These are phyloP conservation scores for Spodoptera picta DNA, from an alignment of 2,888 invertebrate species.

Conservation along the genomic window DNA sequence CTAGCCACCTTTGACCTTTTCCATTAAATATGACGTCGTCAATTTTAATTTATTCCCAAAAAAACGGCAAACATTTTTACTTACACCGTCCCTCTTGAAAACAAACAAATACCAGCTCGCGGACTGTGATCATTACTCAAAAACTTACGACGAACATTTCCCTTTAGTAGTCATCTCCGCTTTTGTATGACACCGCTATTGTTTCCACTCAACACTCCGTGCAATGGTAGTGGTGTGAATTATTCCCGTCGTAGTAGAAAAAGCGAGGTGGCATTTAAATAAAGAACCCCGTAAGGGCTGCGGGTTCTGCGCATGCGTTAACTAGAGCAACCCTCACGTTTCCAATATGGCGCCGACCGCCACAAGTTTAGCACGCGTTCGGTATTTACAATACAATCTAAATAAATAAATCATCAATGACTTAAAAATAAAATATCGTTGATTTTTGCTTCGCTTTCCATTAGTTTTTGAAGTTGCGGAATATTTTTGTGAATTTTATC, in stretches of 20 bases:
- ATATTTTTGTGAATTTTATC: conserved; percentile 40
- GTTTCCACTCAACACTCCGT: conserved; percentile 56
- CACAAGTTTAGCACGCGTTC: conserved; percentile 82
- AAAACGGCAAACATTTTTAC: conserved; percentile 12
- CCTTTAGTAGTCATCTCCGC: conserved; percentile 50
- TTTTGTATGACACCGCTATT: conserved; percentile 56
- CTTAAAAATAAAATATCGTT: conserved; percentile 14
- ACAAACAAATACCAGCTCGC: conserved; percentile 45
- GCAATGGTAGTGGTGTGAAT: conserved; percentile 55
- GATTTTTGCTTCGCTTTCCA: conserved; percentile 10
- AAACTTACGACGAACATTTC: conserved; percentile 37
- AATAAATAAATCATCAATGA: conserved; percentile 40
- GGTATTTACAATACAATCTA: conserved; percentile 70
- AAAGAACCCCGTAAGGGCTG: conserved; percentile 70
- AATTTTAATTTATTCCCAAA: conserved; percentile 24
- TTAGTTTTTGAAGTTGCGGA: conserved; percentile 1
- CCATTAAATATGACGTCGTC: conserved; percentile 28
- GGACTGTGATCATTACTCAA: conserved; percentile 29
- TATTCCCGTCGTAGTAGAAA: conserved; percentile 51
- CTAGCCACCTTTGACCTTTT: conserved; percentile 25
- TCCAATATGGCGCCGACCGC: conserved; percentile 86
- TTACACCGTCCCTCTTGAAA: conserved; percentile 27
- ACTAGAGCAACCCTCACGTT: conserved; percentile 73
- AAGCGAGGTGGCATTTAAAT: conserved; percentile 67
- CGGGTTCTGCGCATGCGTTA: conserved; percentile 80